Evolutionary conservation across 2,797 vertebrate genomes (phyloP).

Genomic region (Forpus xanthops): DNA sequence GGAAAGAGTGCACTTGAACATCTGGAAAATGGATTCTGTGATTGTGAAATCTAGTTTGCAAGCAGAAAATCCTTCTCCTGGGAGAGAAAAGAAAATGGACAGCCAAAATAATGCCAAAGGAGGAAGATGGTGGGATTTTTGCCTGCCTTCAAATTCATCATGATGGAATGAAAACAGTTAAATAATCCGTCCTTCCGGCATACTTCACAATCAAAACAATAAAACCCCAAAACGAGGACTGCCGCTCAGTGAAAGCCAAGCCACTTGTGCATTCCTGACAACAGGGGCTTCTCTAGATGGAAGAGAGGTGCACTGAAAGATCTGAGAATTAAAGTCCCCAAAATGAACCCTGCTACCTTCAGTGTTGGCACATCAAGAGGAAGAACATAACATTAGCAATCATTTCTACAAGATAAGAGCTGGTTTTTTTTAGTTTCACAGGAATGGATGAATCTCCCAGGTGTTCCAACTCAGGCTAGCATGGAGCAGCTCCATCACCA

Average conservation of each 20-base stretch:
- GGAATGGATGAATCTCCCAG: neutral
- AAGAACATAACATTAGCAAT: neutral
- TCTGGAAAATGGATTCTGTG: conserved; percentile 14
- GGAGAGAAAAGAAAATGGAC: neutral
- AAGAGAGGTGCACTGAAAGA: neutral
- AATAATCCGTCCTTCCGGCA: neutral
- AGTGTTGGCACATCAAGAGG: neutral
- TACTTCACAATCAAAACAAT: neutral
- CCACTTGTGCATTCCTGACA: neutral
- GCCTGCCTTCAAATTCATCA: neutral
- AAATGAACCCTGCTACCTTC: neutral
- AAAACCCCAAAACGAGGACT: neutral
- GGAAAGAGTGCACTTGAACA: neutral
- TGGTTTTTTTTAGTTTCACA: neutral
- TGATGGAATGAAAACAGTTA: neutral
- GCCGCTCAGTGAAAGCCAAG: neutral
- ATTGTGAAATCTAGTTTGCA: conserved; percentile 34
- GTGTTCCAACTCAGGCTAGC: neutral
- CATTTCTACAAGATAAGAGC: neutral
- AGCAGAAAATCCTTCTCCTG: neutral
- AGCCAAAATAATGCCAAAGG: neutral
- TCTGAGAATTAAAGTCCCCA: neutral
- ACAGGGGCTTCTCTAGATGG: neutral
- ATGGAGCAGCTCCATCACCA: neutral
- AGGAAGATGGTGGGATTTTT: neutral